Percentiles rank a stretch among this genome's conserved stretches.
These are phyloP conservation scores for Paraescarpia echinospica DNA, from an alignment of 1,140 invertebrate species.

Conservation along the genomic window DNA sequence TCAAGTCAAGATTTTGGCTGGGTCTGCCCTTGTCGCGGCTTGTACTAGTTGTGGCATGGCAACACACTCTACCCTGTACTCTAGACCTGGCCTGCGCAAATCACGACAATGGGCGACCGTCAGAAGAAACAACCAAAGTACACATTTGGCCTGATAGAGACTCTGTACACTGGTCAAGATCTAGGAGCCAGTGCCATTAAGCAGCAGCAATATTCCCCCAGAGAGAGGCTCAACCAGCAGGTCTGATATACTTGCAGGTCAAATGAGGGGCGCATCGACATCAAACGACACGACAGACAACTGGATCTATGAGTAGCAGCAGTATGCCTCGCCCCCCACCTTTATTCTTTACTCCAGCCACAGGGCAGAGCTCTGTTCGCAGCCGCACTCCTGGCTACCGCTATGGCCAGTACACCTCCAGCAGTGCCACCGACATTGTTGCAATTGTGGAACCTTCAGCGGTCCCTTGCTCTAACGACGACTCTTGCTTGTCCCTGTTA, in stretches of 20 bases:
- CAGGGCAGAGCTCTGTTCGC: not conserved
- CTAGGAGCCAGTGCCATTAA: not conserved
- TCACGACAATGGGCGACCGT: not conserved
- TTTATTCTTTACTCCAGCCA: not conserved
- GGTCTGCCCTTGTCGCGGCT: not conserved
- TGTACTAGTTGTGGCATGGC: too few relatives aligned
- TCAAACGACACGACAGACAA: not conserved
- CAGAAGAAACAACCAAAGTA: not conserved
- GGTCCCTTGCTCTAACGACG: too few relatives aligned
- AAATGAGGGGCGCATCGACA: not conserved
- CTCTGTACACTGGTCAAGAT: not conserved
- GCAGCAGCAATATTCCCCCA: not conserved
- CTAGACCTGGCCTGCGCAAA: not conserved
- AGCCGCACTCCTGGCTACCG: not conserved
- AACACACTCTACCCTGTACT: not conserved
- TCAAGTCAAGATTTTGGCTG: not conserved
- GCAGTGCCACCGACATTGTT: not conserved
- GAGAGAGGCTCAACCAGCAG: constrained; percentile 8
- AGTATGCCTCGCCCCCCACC: not conserved
- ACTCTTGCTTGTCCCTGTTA: too few relatives aligned
- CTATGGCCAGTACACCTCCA: not conserved
- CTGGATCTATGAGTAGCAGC: not conserved
- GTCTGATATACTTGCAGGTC: not conserved
- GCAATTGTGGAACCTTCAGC: too few relatives aligned
- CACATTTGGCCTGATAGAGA: constrained; percentile 14